Base-by-base conservation (phyloP, 2,113 vertebrate genomes). In the Xenus cinereus region DNA sequence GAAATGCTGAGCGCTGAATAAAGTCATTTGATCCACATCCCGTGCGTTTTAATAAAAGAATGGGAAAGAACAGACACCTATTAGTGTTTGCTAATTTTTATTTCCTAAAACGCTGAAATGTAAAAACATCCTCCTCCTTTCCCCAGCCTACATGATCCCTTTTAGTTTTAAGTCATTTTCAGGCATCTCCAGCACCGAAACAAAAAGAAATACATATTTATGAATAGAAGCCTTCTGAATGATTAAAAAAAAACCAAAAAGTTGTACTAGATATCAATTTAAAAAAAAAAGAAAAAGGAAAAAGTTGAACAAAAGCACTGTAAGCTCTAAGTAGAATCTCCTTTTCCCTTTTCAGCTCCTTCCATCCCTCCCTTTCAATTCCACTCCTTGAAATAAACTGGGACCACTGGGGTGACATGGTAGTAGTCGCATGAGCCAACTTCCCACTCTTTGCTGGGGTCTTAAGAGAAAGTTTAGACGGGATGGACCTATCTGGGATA, bases 11-110 rank as follows among this genome's bases (percentile, higher is more conserved):
- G 43, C 16, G 3, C 23, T 66, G 57, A 95, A 94, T 64, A 62
- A 78, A 91, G 82, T 50, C 0, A 90, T 83, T 78, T 74, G 89
- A 97, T 94, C 30, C 91, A 67, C 68, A 95, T 80, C 90, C 76
- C 93, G 84, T 78, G 84, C 48, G 57, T 84, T 91, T 93, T 83
- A 74, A 74, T 87, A 68, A 92, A 92, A 93, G 60, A 88, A 90
- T 41, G 24, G 84, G 93, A 95, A 96, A 73, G 69, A 94, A 63
- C 4, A 81, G 80, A 74, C 53, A 97, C 62, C 69, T 97, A 84
- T 72, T 85, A 78, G 57, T 56, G 51, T 87, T 87, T 90, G 76
- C 87, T 93, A 95, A 85, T 39, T 95, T 91, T 63, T 88, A 93
- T 71, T 97, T 96, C 85, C 90, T 64, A 83, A 68, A 63, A 74